Base-by-base conservation (phyloP, 2,888 invertebrate species). In the Clanis bilineata region DNA sequence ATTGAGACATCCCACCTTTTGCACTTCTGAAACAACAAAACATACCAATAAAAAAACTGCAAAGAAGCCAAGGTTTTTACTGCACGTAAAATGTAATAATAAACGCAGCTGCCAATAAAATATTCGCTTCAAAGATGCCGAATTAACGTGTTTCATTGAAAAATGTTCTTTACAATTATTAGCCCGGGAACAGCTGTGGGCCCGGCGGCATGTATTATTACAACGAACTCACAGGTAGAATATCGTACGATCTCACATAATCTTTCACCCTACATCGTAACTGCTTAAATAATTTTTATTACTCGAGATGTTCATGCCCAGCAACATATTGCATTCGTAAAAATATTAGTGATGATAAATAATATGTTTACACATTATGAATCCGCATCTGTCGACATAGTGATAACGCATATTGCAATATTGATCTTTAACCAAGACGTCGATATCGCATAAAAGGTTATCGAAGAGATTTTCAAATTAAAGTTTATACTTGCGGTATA, bases 1-100 rank as follows among this genome's bases (percentile, higher is more conserved):
- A 71, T 69, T 70, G 69, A 69, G 79, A 77, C 90, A 90, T 90
- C 81, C 83, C 88, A 82, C 77, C 77, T 77, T 79, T 77, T 90
- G 91, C 91, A 90, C 91, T 81, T 78, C 91, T 90, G 88, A 59
- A 90, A 89, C 82, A 88, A 69, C 65, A 71, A 70, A 71, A 60
- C 28, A 62, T 61, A 64, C 63, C 51, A 64, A 58, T 69, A 47
- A 66, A 70, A 62, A 62, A 62, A 39, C 18, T 57, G 58, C 51
- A 55, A 59, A 54, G 12, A 51, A n/a, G 12, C 32, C 47, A 61
- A 59, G 36, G 59, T 62, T 64, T 62, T 58, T 61, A n/a, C 15
- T 58, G 41, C 12, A 10, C 45, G 18, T 44, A 62, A 56, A 65
- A 59, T 45, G 63, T 58, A 64, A 54, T 56, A 59, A 39, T 56